Percentiles rank a stretch among this genome's conserved stretches.
Conservation (phyloP, 1,140 invertebrate genomes). For the Fopius arisanus region DNA sequence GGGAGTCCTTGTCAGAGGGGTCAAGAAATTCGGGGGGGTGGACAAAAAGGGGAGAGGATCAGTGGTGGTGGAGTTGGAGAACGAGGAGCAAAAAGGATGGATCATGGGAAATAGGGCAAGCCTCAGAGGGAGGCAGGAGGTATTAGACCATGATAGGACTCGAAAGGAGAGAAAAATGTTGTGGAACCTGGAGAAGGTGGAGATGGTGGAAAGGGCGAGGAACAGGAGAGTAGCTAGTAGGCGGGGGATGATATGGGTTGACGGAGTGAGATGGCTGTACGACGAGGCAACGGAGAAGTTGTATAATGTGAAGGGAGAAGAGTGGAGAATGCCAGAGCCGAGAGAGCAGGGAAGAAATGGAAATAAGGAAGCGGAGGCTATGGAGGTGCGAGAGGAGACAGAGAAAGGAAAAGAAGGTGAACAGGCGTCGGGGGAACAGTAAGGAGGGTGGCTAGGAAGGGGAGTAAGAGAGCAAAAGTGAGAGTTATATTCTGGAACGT, state of each 20-base stretch:
- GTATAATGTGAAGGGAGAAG: too few species aligned
- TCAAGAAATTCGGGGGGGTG: background rate
- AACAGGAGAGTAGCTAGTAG: too few species aligned
- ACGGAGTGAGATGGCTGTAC: too few species aligned
- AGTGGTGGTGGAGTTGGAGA: background rate
- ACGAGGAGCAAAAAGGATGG: slow-evolving; percentile 23
- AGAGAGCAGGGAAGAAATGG: too few species aligned
- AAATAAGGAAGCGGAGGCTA: too few species aligned
- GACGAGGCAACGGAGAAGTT: too few species aligned
- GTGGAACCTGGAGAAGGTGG: slow-evolving; percentile 1
- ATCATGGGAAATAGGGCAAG: slow-evolving; percentile 2
- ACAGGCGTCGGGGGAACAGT: too few species aligned
- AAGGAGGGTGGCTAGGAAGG: too few species aligned
- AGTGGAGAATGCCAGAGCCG: too few species aligned
- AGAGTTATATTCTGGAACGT: background rate
- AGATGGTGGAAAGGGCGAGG: background rate
- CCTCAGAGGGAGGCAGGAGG: background rate
- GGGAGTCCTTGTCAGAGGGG: background rate
- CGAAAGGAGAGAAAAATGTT: background rate
- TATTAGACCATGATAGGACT: background rate
- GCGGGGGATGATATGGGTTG: too few species aligned
- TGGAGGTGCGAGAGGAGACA: too few species aligned
- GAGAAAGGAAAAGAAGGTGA: too few species aligned
- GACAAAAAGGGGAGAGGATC: slow-evolving; percentile 21
- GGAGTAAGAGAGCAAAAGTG: background rate